Percentiles rank a stretch among this genome's conserved stretches.
Conservation (phyloP, 2,888 invertebrate genomes). For the Epiblema foenella region DNA sequence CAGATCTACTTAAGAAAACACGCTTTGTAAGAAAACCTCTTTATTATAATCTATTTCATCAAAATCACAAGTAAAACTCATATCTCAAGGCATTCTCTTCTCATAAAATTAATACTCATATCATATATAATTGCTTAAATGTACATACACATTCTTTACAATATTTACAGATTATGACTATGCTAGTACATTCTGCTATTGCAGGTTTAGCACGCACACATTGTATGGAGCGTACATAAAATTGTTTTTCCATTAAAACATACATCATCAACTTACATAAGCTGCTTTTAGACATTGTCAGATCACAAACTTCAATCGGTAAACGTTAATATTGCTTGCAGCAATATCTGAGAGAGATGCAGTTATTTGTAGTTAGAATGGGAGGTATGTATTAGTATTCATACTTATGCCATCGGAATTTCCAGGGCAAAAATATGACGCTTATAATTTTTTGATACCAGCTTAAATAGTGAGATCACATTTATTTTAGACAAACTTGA, state of each 20-base stretch:
- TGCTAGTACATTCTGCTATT: conserved; percentile 31
- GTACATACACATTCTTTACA: conserved; percentile 56
- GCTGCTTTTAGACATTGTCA: conserved; percentile 12
- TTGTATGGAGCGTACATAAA: conserved; percentile 10
- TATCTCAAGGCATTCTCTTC: conserved; percentile 67
- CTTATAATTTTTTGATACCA: not conserved
- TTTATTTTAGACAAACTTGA: not conserved
- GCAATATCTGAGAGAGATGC: too few species aligned
- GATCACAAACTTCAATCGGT: not conserved
- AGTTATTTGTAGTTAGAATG: too few species aligned
- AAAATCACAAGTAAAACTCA: conserved; percentile 67
- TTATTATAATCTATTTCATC: conserved; percentile 62
- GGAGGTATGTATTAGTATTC: not conserved
- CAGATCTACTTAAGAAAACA: not conserved
- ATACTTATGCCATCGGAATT: not conserved
- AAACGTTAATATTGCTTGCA: not conserved
- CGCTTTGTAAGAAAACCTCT: conserved; percentile 50
- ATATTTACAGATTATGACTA: conserved; percentile 49
- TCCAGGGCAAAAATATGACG: not conserved
- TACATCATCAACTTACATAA: conserved; percentile 8
- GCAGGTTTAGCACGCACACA: conserved; percentile 2
- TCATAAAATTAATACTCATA: conserved; percentile 55
- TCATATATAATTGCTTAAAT: conserved; percentile 54
- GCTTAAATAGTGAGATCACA: not conserved
- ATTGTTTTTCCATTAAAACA: not conserved